Evolutionary conservation across 2,797 vertebrate genomes (phyloP), one percentile per base, ranked within the genome.

Genomic region (Hafferia zeledoni): DNA sequence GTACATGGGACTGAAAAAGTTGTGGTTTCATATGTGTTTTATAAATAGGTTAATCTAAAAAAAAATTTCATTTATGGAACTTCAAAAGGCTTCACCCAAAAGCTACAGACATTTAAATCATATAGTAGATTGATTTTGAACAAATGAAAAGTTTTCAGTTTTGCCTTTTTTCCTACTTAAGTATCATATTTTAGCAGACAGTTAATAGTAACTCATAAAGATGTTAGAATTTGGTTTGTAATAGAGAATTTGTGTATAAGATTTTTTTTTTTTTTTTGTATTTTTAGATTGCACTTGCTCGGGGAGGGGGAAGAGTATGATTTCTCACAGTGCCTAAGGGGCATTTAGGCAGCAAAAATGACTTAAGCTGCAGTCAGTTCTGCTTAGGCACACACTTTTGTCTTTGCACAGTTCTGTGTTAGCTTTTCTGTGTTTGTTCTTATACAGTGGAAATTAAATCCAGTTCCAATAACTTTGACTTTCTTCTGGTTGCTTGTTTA

Each of bases 251-350:
- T 75, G 2, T 13, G 31, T 37, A 14, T 17, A 65, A 81, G 24
- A 44, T 9, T 17, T 27, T 5, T 47, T 70, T 57, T 35, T 9
- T 17, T 27, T 5, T 47, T 70, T 57, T 35, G 5, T 53, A 30
- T n/a, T 70, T 93, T 74, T 33, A 77, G 22, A 47, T 90, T 76
- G 12, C 6, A 53, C 15, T 65, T 88, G 4, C 13, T 50, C 18
- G 13, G 5, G 1, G 44, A 30, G 44, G 14, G 4, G 2, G n/a
- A 50, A 49, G n/a, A 4, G 0, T 9, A 13, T 47, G 5, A 53
- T 78, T n/a, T 23, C 57, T 75, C 16, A 17, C 49, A 60, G 37
- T 53, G 55, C 30, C 53, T 57, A 56, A 23, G 6, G 50, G 37
- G 10, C 9, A 82, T 71, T 78, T 75, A 69, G 30, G 31, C 61